Conservation (phyloP, 1,140 invertebrate species). For the Eulimnadia texana region DNA sequence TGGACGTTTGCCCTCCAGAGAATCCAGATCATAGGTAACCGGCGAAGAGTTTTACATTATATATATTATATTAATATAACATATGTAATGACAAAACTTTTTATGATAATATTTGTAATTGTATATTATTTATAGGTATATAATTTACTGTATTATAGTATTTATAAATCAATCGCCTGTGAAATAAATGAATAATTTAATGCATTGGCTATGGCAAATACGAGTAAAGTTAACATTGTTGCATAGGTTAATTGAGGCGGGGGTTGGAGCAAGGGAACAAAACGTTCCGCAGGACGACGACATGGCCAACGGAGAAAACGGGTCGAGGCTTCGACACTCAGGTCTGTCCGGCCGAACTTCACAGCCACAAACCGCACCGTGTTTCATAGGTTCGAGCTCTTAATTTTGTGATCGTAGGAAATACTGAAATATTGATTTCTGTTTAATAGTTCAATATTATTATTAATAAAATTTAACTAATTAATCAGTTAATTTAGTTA, state of each 20-base stretch:
- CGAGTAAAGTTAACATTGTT: too few relatives aligned
- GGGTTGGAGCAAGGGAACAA: too few relatives aligned
- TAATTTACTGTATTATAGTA: neutral
- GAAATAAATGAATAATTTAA: too few relatives aligned
- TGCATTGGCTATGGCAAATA: too few relatives aligned
- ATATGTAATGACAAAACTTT: neutral
- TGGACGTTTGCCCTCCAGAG: slow-evolving; percentile 64
- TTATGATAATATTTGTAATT: neutral
- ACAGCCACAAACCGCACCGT: slow-evolving; percentile 39
- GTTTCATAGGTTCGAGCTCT: slow-evolving; percentile 43
- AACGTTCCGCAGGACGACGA: too few relatives aligned
- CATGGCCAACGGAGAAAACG: neutral
- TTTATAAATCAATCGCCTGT: too few relatives aligned
- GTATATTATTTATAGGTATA: too few relatives aligned
- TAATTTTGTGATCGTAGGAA: neutral
- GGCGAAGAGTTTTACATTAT: neutral
- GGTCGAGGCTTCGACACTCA: neutral
- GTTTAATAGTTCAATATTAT: neutral
- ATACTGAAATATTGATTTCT: neutral
- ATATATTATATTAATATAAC: neutral
- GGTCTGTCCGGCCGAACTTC: neutral
- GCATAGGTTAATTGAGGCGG: too few relatives aligned
- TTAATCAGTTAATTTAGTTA: too few relatives aligned
- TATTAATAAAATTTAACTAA: neutral
- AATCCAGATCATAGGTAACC: slow-evolving; percentile 47